phyloP scores from a whole-genome alignment of 2,113 vertebrate genomes.

The Pavo muticus region DNA sequence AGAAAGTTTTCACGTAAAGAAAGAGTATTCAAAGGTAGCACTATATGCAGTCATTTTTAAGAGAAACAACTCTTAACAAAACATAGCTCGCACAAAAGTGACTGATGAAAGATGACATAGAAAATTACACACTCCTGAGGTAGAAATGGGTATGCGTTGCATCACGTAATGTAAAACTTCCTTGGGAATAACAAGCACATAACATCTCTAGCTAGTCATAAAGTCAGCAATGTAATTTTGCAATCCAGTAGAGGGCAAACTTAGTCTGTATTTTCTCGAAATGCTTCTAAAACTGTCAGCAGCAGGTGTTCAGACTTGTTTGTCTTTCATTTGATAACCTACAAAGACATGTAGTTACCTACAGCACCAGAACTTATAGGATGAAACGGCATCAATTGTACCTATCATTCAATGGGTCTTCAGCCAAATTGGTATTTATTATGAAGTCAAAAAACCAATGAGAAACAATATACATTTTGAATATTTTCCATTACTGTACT shows the following conservation, averaged over 20 bases:
- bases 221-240: constrained; percentile 47
- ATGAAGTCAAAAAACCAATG: constrained; percentile 31
- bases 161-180: neutral
- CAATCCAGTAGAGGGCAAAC: constrained; percentile 83
- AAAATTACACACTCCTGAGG: neutral
- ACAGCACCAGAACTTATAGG: neutral
- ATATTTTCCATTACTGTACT: neutral
- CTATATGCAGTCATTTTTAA: neutral
- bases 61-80: neutral
- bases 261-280: constrained; percentile 57
- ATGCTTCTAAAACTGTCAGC: neutral
- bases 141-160: neutral
- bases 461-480: neutral
- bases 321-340: constrained; percentile 42
- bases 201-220: neutral
- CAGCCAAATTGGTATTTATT: constrained; percentile 11
- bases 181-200: neutral
- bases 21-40: neutral
- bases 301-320: constrained; percentile 23
- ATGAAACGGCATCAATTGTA: neutral
- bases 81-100: neutral
- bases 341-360: constrained; percentile 6
- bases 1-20: neutral
- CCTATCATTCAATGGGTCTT: neutral
- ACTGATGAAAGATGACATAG: neutral